phyloP scores from a whole-genome alignment of 2,888 invertebrate genomes.

The Leucophenga maculata region DNA sequence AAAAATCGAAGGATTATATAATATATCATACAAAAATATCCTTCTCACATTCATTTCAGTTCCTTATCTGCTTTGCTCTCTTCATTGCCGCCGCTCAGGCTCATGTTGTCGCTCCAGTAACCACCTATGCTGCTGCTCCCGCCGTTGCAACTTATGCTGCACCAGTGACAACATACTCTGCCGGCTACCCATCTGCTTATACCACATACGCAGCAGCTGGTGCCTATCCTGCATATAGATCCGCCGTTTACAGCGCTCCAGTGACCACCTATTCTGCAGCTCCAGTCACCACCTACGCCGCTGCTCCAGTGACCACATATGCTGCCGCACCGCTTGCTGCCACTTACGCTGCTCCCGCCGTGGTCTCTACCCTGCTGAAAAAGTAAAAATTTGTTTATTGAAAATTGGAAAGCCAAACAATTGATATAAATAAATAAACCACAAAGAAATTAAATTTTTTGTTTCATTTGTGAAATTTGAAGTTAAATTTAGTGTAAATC shows the following conservation, averaged over 20 bases:
- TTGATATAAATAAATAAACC: too few species aligned
- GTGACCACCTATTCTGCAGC: too few species aligned
- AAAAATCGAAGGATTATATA: background rate
- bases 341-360: conserved; percentile 13
- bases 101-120: conserved; percentile 58
- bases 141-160: conserved; percentile 41
- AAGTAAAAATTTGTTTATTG: too few species aligned
- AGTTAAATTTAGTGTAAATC: too few species aligned
- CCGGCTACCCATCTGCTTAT: conserved; percentile 27
- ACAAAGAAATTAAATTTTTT: too few species aligned
- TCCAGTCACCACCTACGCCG: conserved; percentile 12
- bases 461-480: too few species aligned
- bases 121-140: conserved; percentile 35
- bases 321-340: too few species aligned
- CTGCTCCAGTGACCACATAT: conserved; percentile 14
- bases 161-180: conserved; percentile 33
- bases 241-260: conserved; percentile 25
- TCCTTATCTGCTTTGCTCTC: conserved; percentile 61
- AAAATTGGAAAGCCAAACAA: too few species aligned
- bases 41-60: conserved; percentile 36
- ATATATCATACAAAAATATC: too few species aligned
- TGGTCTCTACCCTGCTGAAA: background rate
- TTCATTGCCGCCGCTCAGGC: conserved; percentile 61
- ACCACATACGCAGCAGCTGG: conserved; percentile 19
- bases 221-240: conserved; percentile 10